Percentiles rank a stretch among this genome's conserved stretches.
phyloP scores from a whole-genome alignment of 2,888 invertebrate genomes.

The Melanchra persicariae region DNA sequence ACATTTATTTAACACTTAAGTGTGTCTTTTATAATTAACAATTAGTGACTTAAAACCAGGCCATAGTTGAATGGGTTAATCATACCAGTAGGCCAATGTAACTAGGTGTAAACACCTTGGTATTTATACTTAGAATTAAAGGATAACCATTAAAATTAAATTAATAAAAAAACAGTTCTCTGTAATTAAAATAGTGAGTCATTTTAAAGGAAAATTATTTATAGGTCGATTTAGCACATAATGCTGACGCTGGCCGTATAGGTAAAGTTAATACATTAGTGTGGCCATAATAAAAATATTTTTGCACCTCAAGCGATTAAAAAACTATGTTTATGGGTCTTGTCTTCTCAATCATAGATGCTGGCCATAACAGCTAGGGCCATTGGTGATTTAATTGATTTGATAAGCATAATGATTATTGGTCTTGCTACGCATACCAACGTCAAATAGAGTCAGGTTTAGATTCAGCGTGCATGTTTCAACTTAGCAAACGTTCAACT shows the following conservation, averaged over 20 bases:
- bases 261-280: conserved; percentile 41
- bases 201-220: conserved; percentile 62
- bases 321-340: conserved; percentile 38
- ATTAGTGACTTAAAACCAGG: conserved; percentile 53
- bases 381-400: conserved; percentile 49
- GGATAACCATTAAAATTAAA: conserved; percentile 53
- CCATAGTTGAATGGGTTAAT: conserved; percentile 54
- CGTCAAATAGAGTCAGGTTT: background rate
- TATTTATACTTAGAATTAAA: conserved; percentile 55
- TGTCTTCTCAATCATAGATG: conserved; percentile 32
- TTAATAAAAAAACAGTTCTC: conserved; percentile 53
- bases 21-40: conserved; percentile 48
- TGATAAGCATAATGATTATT: conserved; percentile 40
- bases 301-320: conserved; percentile 44
- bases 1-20: conserved; percentile 32
- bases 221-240: conserved; percentile 44
- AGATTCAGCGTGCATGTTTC: too few species aligned
- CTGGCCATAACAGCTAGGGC: conserved; percentile 19
- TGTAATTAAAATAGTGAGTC: conserved; percentile 63
- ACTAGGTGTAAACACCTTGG: conserved; percentile 43
- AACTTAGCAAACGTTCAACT: too few species aligned
- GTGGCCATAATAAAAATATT: conserved; percentile 51
- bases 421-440: conserved; percentile 16
- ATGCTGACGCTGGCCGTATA: conserved; percentile 46
- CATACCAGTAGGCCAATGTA: conserved; percentile 52